Evolutionary conservation across 1,140 invertebrate genomes (phyloP).

Genomic region (Drosophila eugracilis): DNA sequence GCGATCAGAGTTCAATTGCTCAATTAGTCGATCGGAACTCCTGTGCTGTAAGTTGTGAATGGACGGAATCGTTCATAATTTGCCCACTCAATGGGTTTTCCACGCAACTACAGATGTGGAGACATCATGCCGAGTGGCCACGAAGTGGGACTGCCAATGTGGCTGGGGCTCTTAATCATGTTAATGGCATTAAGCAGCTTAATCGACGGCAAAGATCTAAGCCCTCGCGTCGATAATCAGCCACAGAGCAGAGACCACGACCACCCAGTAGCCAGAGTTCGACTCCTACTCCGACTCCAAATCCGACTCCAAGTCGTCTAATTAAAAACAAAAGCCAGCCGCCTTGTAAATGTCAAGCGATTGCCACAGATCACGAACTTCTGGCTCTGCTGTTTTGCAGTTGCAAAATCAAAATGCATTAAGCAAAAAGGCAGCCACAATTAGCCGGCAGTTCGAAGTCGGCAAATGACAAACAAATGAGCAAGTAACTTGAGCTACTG

Average conservation of each 20-base stretch:
- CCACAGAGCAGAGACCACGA: conserved; percentile 58
- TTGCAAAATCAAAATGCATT: conserved; percentile 82
- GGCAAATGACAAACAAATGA: conserved; percentile 50
- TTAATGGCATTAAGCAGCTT: conserved; percentile 82
- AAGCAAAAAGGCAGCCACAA: conserved; percentile 56
- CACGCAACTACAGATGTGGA: conserved; percentile 23
- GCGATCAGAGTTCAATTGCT: conserved; percentile 80
- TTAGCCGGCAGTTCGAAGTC: conserved; percentile 28
- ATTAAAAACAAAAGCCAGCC: conserved; percentile 79
- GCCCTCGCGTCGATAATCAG: conserved; percentile 76
- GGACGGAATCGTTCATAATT: conserved; percentile 1
- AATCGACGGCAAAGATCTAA: conserved; percentile 82
- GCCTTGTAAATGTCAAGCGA: conserved; percentile 77
- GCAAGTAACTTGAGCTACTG: not conserved
- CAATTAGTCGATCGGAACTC: conserved; percentile 68
- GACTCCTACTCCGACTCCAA: conserved; percentile 23
- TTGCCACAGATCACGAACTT: conserved; percentile 76
- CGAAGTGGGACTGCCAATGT: conserved; percentile 18
- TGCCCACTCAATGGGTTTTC: conserved; percentile 32
- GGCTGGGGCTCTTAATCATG: conserved; percentile 78
- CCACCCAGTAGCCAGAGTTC: conserved; percentile 33
- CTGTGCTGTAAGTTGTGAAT: conserved; percentile 65
- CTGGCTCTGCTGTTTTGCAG: conserved; percentile 22
- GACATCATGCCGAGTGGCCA: conserved; percentile 22
- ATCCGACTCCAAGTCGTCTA: conserved; percentile 40